These are phyloP conservation scores for Drosophila obscura DNA, from an alignment of 1,140 invertebrate genomes.

Conservation along the genomic window DNA sequence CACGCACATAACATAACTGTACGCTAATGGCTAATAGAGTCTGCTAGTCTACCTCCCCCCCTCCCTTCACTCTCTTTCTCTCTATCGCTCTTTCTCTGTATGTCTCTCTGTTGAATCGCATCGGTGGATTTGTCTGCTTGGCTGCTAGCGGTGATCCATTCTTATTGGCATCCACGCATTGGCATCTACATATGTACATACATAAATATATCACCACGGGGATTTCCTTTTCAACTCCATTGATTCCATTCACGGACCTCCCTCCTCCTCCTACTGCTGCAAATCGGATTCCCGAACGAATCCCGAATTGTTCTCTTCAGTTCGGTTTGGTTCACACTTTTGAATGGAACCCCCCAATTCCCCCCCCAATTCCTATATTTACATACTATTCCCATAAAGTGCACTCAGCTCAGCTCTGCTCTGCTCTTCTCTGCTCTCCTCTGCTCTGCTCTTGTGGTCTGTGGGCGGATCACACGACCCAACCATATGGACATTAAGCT, in stretches of 20 bases:
- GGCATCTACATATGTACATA: slow-evolving; percentile 7
- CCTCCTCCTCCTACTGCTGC: not conserved
- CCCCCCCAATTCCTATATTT: too few relatives aligned
- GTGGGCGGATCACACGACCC: not conserved
- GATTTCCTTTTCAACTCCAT: slow-evolving; percentile 21
- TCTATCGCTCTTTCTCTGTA: slow-evolving; percentile 1
- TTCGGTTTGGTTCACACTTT: too few relatives aligned
- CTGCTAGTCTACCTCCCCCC: not conserved
- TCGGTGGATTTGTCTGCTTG: not conserved
- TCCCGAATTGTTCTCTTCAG: too few relatives aligned
- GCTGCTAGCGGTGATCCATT: slow-evolving; percentile 64
- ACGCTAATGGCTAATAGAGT: slow-evolving; percentile 77
- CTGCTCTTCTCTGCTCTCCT: too few relatives aligned
- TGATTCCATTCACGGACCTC: not conserved
- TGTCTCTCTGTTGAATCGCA: slow-evolving; percentile 26
- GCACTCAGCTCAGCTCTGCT: too few relatives aligned
- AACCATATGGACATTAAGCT: too few relatives aligned
- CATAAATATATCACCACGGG: slow-evolving; percentile 15
- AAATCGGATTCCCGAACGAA: slow-evolving; percentile 3
- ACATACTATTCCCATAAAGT: too few relatives aligned
- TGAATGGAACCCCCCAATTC: too few relatives aligned
- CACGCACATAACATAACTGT: slow-evolving; percentile 76
- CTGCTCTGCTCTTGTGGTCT: not conserved
- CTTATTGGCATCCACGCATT: slow-evolving; percentile 21
- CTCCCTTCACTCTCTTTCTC: slow-evolving; percentile 23